These are phyloP conservation scores for Apis florea DNA, from an alignment of 1,140 invertebrate genomes.

Conservation along the genomic window DNA sequence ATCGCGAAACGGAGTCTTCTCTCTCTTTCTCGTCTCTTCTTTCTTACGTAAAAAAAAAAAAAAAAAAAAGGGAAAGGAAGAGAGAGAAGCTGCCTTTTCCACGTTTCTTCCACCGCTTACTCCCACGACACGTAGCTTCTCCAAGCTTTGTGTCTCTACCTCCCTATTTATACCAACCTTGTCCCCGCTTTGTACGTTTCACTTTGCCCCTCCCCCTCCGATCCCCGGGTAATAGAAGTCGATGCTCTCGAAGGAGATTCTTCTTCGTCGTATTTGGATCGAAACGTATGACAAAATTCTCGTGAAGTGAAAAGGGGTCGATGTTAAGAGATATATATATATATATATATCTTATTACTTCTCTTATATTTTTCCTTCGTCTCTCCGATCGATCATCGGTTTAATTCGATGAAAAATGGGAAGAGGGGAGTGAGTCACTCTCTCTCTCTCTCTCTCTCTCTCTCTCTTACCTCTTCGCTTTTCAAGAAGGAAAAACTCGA, in stretches of 20 bases:
- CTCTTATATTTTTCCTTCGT: neutral
- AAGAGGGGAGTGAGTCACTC: neutral
- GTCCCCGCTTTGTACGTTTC: conserved; percentile 54
- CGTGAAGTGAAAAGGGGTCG: neutral
- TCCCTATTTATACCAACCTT: conserved; percentile 38
- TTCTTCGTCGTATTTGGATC: neutral
- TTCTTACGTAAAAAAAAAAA: conserved; percentile 1
- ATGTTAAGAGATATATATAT: neutral
- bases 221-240: conserved; percentile 18
- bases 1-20: conserved; percentile 26
- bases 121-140: conserved; percentile 50
- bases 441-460: neutral
- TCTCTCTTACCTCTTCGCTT: too few relatives aligned
- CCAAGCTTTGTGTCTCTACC: conserved; percentile 40
- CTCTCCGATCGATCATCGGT: conserved; percentile 1
- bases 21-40: conserved; percentile 2
- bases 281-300: neutral
- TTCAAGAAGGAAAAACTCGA: neutral
- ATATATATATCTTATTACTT: neutral
- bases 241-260: conserved; percentile 33
- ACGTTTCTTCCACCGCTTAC: conserved; percentile 40
- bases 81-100: conserved; percentile 2
- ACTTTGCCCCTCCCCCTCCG: conserved; percentile 33
- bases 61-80: too few relatives aligned
- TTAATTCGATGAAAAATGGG: conserved; percentile 25